Conservation (phyloP, 2,113 vertebrate genomes). For the Phylloscopus whistleri region DNA sequence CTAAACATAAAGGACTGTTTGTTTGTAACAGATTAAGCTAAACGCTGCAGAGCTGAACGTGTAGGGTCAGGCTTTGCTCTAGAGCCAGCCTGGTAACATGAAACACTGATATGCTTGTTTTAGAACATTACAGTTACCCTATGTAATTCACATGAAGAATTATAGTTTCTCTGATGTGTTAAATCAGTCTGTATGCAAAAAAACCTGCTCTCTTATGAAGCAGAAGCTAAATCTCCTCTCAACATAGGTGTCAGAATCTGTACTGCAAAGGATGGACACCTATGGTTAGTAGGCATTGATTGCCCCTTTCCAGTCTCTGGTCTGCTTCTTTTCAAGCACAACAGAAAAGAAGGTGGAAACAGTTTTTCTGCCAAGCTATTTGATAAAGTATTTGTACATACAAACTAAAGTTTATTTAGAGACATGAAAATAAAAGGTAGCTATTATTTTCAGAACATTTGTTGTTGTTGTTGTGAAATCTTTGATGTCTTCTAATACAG, state of each 20-base stretch:
- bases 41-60: not conserved
- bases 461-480: not conserved
- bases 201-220: not conserved
- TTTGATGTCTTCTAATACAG: not conserved
- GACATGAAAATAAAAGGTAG: not conserved
- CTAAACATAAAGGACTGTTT: not conserved
- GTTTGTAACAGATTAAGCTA: not conserved
- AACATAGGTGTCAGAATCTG: not conserved
- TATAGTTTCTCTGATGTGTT: not conserved
- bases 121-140: not conserved
- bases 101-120: not conserved
- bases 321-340: not conserved
- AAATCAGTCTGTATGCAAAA: not conserved
- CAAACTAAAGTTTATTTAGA: not conserved
- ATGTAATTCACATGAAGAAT: not conserved
- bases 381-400: not conserved
- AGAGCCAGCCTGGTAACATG: not conserved
- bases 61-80: not conserved
- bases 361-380: not conserved
- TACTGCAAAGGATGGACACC: not conserved
- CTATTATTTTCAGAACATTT: not conserved
- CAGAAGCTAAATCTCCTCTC: not conserved
- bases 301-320: not conserved
- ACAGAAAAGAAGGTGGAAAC: not conserved
- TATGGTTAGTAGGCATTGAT: rapidly evolving